These are phyloP conservation scores for Picus viridis DNA, from an alignment of 2,797 vertebrate genomes.

Conservation along the genomic window DNA sequence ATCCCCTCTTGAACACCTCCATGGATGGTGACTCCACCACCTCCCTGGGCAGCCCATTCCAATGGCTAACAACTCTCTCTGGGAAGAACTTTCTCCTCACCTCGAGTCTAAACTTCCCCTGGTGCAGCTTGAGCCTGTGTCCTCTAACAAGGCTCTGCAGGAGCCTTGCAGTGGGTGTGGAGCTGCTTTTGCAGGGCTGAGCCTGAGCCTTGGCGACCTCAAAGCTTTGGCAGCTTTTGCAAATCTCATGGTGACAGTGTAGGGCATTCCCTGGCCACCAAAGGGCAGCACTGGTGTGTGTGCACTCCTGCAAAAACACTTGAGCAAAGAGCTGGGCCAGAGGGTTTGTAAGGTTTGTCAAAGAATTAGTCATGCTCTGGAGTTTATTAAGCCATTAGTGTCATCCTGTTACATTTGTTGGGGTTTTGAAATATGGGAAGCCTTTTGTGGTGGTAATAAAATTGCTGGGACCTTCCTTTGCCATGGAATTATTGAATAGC, in stretches of 20 bases:
- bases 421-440: not conserved
- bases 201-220: not conserved
- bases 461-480: not conserved
- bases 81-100: no score
- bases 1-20: no score
- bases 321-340: not conserved
- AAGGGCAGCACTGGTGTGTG: rapidly evolving
- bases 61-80: no score
- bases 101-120: no score
- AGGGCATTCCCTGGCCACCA: not conserved
- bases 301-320: rapidly evolving
- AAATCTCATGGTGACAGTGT: not conserved
- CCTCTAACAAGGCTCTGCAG: not conserved
- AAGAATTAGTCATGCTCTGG: not conserved
- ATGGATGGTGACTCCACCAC: no score
- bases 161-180: rapidly evolving
- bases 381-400: not conserved
- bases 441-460: not conserved
- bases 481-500: not conserved
- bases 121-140: no score
- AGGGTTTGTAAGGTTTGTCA: rapidly evolving
- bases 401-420: rapidly evolving
- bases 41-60: no score
- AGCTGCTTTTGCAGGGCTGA: not conserved
- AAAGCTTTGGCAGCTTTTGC: not conserved